Evolutionary conservation across 2,888 invertebrate species (phyloP).

Genomic region (Strigamia crassipes): DNA sequence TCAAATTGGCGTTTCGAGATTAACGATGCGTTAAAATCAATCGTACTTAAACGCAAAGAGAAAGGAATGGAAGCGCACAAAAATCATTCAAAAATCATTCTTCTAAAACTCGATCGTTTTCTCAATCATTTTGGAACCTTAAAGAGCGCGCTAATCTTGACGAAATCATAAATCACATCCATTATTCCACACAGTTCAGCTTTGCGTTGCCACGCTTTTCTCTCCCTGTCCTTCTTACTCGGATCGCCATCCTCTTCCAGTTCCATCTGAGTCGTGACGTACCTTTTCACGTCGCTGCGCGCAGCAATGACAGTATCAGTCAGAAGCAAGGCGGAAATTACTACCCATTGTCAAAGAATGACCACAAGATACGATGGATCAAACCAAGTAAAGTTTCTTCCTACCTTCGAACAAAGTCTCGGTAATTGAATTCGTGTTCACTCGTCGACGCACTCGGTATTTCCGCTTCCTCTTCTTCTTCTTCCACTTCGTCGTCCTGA

Average conservation of each 20-base stretch:
- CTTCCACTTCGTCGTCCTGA: not conserved
- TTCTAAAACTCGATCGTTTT: not conserved
- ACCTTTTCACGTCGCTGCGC: not conserved
- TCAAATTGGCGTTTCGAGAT: not conserved
- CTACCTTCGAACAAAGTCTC: constrained; percentile 10
- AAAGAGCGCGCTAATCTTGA: not conserved
- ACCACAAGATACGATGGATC: constrained; percentile 8
- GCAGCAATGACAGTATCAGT: constrained; percentile 10
- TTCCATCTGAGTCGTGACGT: not conserved
- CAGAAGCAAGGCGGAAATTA: constrained; percentile 2
- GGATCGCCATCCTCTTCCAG: not conserved
- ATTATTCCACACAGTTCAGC: not conserved
- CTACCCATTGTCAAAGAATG: not conserved
- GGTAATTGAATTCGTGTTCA: constrained; percentile 4
- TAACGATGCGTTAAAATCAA: not conserved
- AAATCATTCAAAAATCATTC: not conserved
- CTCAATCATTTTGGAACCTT: constrained; percentile 3
- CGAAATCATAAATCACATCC: not conserved
- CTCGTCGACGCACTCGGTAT: not conserved
- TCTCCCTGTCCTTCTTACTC: not conserved
- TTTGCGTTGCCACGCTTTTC: not conserved
- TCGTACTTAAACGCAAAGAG: not conserved
- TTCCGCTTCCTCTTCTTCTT: not conserved
- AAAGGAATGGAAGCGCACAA: too few species aligned
- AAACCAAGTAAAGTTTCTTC: constrained; percentile 4